phyloP scores from a whole-genome alignment of 2,888 invertebrate genomes.

The Nineta flava region DNA sequence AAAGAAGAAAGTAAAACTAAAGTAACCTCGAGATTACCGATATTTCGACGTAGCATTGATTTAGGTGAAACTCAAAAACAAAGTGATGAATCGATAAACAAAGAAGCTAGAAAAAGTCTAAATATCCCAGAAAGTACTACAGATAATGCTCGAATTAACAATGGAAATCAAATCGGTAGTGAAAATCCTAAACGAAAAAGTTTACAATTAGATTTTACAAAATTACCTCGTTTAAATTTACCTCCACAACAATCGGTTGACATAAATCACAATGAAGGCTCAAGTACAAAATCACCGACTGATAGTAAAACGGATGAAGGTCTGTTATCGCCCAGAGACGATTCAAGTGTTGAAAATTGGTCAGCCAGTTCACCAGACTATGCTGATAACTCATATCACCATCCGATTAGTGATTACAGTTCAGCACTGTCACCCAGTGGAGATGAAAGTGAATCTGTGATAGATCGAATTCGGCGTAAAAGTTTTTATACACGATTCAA shows the following conservation, averaged over 20 bases:
- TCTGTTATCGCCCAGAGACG: conserved; percentile 43
- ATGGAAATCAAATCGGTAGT: conserved; percentile 19
- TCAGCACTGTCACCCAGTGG: conserved; percentile 22
- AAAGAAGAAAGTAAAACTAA: conserved; percentile 23
- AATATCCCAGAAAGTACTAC: conserved; percentile 16
- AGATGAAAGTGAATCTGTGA: conserved; percentile 48
- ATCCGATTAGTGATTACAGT: conserved; percentile 10
- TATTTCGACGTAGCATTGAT: conserved; percentile 25
- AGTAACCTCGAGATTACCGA: conserved; percentile 31
- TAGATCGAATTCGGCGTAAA: conserved; percentile 72
- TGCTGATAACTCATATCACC: conserved; percentile 17
- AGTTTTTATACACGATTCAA: conserved; percentile 83
- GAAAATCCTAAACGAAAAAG: conserved; percentile 27
- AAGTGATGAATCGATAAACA: conserved; percentile 16
- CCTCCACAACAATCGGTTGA: conserved; percentile 6
- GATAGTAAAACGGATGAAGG: background rate
- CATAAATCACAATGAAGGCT: background rate
- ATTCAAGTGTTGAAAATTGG: conserved; percentile 47
- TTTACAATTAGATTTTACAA: conserved; percentile 46
- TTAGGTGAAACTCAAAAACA: conserved; percentile 15
- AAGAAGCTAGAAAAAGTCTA: conserved; percentile 27
- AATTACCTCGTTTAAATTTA: conserved; percentile 22
- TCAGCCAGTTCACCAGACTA: conserved; percentile 41
- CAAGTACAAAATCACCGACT: background rate
- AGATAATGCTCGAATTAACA: background rate